Conservation (phyloP, 2,888 invertebrate genomes). For the Falcaria lacertinaria region DNA sequence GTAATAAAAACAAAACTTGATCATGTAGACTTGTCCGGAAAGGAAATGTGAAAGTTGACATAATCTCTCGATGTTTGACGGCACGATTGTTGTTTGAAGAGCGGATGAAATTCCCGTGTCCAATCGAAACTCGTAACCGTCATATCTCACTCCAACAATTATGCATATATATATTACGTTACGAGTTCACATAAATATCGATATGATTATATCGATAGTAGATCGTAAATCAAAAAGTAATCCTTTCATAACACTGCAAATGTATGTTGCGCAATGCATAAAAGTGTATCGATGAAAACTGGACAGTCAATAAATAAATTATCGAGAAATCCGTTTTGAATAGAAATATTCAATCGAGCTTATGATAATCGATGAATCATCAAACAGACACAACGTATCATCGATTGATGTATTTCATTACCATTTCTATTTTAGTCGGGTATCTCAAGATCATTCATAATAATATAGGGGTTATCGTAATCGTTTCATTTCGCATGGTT, state of each 20-base stretch:
- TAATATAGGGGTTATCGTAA: not conserved
- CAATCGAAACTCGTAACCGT: slow-evolving; percentile 34
- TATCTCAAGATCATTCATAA: slow-evolving; percentile 1
- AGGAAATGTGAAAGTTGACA: slow-evolving; percentile 43
- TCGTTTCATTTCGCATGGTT: not conserved
- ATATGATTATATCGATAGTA: not conserved
- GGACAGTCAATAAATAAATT: not conserved
- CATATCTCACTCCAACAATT: slow-evolving; percentile 24
- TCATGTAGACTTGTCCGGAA: slow-evolving; percentile 6
- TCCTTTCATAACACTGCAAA: no score
- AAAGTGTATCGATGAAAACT: not conserved
- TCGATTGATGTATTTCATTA: slow-evolving; percentile 13
- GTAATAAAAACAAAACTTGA: slow-evolving; percentile 1
- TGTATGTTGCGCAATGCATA: not conserved
- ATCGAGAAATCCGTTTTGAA: no score
- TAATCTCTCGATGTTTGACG: slow-evolving; percentile 27
- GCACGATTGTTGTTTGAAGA: slow-evolving; percentile 31
- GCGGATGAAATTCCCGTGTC: slow-evolving; percentile 38
- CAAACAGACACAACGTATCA: slow-evolving; percentile 6
- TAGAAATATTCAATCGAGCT: not conserved
- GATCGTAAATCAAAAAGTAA: no score
- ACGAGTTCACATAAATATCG: not conserved
- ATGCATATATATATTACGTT: slow-evolving; percentile 2
- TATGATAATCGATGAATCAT: slow-evolving; percentile 9
- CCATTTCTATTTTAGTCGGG: slow-evolving; percentile 9